phyloP scores from a whole-genome alignment of 2,113 vertebrate species.

The Campylomormyrus tamandua region DNA sequence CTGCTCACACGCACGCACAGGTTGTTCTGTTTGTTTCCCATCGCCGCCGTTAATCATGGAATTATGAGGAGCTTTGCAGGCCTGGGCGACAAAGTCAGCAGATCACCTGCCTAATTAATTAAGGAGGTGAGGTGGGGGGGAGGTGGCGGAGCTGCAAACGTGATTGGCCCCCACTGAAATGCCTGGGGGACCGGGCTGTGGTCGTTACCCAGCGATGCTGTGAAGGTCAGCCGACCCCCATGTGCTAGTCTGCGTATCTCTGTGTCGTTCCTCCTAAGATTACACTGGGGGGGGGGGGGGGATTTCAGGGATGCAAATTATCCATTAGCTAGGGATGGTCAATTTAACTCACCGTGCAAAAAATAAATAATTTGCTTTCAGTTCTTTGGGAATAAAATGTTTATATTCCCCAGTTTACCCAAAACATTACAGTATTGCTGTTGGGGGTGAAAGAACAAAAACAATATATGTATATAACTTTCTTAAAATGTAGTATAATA shows the following conservation, averaged over 20 bases:
- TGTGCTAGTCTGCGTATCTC: conserved; percentile 11
- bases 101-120: conserved; percentile 41
- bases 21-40: conserved; percentile 23
- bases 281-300: background rate
- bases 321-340: conserved; percentile 27
- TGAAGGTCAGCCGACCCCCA: conserved; percentile 25
- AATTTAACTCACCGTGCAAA: conserved; percentile 23
- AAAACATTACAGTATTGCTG: background rate
- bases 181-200: background rate
- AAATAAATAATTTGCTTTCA: background rate
- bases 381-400: background rate
- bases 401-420: background rate
- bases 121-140: background rate
- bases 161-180: conserved; percentile 26
- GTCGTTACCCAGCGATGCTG: background rate
- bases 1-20: background rate
- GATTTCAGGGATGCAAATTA: conserved; percentile 31
- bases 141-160: background rate
- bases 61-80: conserved; percentile 10
- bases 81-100: conserved; percentile 18
- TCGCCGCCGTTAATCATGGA: conserved; percentile 17
- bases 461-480: background rate
- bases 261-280: conserved; percentile 13
- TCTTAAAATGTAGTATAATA: background rate
- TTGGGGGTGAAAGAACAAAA: background rate